Percentiles rank a stretch among this genome's conserved stretches.
These are phyloP conservation scores for Sus cebifrons DNA, from an alignment of 2,797 vertebrate species.

Conservation along the genomic window DNA sequence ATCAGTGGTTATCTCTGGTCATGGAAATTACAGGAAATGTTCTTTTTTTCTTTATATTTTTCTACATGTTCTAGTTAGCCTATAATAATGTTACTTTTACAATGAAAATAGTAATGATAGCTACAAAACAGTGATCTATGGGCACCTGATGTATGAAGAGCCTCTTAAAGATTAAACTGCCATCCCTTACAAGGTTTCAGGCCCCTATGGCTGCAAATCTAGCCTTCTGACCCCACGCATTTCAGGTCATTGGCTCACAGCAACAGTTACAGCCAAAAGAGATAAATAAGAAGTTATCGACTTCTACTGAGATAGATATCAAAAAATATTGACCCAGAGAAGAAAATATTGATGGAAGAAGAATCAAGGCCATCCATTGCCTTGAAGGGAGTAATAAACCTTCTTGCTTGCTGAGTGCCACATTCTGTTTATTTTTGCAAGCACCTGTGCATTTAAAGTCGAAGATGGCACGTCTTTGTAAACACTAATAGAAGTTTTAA, in stretches of 20 bases:
- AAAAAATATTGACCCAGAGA: constrained; percentile 74
- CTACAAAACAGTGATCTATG: neutral
- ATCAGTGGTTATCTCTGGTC: neutral
- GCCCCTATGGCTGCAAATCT: neutral
- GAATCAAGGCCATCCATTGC: constrained; percentile 64
- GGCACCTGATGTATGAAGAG: neutral
- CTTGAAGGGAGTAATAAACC: constrained; percentile 60
- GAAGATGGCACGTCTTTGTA: neutral
- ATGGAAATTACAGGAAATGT: constrained; percentile 1
- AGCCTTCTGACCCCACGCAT: neutral
- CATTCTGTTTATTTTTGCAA: constrained; percentile 54
- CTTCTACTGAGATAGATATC: constrained; percentile 65
- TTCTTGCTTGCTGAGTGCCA: neutral
- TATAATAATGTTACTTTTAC: constrained; percentile 47
- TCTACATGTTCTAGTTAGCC: constrained; percentile 52
- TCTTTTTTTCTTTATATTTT: constrained; percentile 61
- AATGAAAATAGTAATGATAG: constrained; percentile 61
- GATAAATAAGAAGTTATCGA: constrained; percentile 68
- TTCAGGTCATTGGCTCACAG: neutral
- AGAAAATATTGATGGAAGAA: constrained; percentile 71
- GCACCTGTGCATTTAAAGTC: neutral
- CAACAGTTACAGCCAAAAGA: neutral
- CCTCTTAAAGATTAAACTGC: neutral
- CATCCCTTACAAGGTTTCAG: neutral
- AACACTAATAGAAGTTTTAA: neutral